Conservation (phyloP, 2,797 vertebrate species). For the Oophaga sylvatica region DNA sequence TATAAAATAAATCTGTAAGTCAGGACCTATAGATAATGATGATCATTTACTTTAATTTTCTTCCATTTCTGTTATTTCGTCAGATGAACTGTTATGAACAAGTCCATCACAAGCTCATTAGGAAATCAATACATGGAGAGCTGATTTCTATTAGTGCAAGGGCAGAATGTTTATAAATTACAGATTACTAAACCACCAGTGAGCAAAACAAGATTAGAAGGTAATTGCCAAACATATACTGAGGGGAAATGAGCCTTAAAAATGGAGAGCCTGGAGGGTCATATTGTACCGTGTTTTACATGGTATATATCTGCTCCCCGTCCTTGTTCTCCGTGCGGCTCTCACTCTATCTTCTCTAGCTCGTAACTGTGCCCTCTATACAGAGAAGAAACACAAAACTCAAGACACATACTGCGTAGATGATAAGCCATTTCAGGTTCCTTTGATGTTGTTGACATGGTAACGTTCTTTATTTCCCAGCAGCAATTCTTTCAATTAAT, state of each 20-base stretch:
- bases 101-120: too few relatives aligned
- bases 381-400: slow-evolving; percentile 28
- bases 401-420: slow-evolving; percentile 48
- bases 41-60: too few relatives aligned
- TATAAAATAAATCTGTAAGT: too few relatives aligned
- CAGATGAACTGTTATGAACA: too few relatives aligned
- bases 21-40: too few relatives aligned
- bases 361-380: not conserved
- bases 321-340: not conserved
- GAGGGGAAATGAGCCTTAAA: not conserved
- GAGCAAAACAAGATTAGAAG: too few relatives aligned
- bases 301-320: not conserved
- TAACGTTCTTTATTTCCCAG: slow-evolving; percentile 63
- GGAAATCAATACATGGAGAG: too few relatives aligned
- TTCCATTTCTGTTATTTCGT: too few relatives aligned
- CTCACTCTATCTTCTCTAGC: not conserved
- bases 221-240: too few relatives aligned
- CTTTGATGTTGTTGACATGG: slow-evolving; percentile 73
- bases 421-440: slow-evolving; percentile 67
- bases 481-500: slow-evolving; percentile 39
- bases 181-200: too few relatives aligned
- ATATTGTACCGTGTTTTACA: not conserved
- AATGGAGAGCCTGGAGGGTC: not conserved
- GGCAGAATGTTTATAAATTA: too few relatives aligned
- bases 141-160: too few relatives aligned